Base-by-base conservation (phyloP, 1,140 invertebrate genomes). In the Drosophila insularis region DNA sequence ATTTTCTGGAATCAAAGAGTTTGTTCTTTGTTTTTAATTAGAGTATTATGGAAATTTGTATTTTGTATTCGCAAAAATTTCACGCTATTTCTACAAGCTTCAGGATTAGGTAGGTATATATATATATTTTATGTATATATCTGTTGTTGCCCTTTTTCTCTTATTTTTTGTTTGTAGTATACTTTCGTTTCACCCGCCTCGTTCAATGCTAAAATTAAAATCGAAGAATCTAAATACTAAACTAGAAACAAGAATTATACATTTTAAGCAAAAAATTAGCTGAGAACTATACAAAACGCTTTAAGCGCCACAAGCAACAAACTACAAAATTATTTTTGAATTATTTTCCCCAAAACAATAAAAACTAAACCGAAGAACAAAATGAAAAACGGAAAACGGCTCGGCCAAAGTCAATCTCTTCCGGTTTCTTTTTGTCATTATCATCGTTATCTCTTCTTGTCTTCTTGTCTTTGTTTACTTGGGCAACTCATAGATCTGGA, bases 401-500 rank as follows among this genome's bases (percentile, higher is more conserved):
- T 77, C 73, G 32, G 73, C 73, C 71, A 66, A 40, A 39, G 53
- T 66, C 37, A 21, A 39, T 43, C 55, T 40, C 56, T 7, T 50
- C 43, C 19, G 4, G 27, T 27, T 27, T 27, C 8, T 50, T 50
- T 19, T 7, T 14, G 17, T 46, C 43, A 11, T 50, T 6, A 50
- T 19, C 40, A 46, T 10, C 17, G 8, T 50, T 21, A 21, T 19
- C 2, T 21, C 8, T 17, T 17, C 17, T 7, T 43, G 2, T 43
- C 0, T 27, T 21, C 19, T 14, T 35, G 10, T 19, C 43, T 31
- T 5, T 32, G 10, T 54, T 66, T 91, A 91, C 68, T 91, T 91
- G 76, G 90, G 90, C 72, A 91, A 82, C 72, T 91, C 90, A 78
- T 89, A 91, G 71, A 86, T 85, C 60, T 81, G 85, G 77, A 92